Evolutionary conservation across 2,113 vertebrate genomes (phyloP).

Genomic region (Loxodonta africana): DNA sequence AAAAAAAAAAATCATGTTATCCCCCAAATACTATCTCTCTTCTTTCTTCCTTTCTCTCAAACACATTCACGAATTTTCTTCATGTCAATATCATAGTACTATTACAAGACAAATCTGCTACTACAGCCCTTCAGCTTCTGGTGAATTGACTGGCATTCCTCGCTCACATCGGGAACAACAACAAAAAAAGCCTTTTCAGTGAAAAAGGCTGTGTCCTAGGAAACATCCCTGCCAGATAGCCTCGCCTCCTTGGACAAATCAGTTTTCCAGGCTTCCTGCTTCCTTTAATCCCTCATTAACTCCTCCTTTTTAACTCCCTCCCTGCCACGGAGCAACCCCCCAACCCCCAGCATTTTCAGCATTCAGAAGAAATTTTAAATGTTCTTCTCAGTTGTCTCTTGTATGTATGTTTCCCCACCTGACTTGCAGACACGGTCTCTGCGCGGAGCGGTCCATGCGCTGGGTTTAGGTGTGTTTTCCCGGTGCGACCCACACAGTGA

Average conservation of each 20-base stretch:
- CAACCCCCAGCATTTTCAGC: not conserved
- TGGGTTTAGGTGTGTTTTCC: not conserved
- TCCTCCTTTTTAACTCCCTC: not conserved
- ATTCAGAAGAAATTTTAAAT: not conserved
- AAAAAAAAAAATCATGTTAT: not conserved
- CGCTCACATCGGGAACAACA: not conserved
- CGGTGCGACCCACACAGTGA: fast-evolving
- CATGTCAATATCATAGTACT: not conserved
- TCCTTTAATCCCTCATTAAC: too few species aligned
- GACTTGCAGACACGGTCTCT: not conserved
- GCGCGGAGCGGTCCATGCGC: not conserved
- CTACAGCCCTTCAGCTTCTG: not conserved
- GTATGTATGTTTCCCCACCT: not conserved
- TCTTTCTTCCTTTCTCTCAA: not conserved
- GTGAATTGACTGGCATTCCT: not conserved
- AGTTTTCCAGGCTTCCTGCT: too few species aligned
- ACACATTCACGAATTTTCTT: not conserved
- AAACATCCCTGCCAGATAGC: not conserved
- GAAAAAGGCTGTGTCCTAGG: not conserved
- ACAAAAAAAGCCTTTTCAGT: not conserved
- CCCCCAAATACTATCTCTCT: not conserved
- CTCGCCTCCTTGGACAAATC: too few species aligned
- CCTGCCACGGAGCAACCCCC: not conserved
- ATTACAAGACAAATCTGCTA: not conserved
- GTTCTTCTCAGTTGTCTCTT: not conserved